Conservation (phyloP, 2,888 invertebrate genomes). For the Strigamia transsilvanica region DNA sequence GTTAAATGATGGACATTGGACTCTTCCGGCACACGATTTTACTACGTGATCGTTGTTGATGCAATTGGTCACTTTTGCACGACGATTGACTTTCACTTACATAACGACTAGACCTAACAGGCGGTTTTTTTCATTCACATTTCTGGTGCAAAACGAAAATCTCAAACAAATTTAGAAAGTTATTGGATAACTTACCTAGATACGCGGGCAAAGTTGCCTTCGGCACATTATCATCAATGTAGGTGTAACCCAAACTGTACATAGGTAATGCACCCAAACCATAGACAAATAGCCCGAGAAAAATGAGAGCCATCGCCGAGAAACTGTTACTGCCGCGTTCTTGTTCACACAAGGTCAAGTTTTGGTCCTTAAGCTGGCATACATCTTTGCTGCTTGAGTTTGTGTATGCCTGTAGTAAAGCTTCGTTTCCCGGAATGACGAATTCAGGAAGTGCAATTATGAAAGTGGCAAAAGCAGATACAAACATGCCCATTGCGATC, state of each 20-base stretch:
- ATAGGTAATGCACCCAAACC: slow-evolving; percentile 75
- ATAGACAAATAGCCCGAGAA: slow-evolving; percentile 74
- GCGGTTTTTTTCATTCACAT: too few relatives aligned
- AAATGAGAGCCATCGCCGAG: slow-evolving; percentile 71
- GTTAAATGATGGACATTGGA: too few relatives aligned
- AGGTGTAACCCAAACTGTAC: slow-evolving; percentile 74
- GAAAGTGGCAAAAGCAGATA: slow-evolving; percentile 73
- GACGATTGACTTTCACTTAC: too few relatives aligned
- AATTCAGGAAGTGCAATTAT: slow-evolving; percentile 75
- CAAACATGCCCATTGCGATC: slow-evolving; percentile 75
- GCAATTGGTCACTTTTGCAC: too few relatives aligned
- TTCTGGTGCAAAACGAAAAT: too few relatives aligned
- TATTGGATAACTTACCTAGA: slow-evolving; percentile 68
- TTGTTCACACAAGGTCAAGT: not conserved
- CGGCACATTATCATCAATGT: slow-evolving; percentile 75
- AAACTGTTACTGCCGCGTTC: slow-evolving; percentile 59
- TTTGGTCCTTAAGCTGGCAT: not conserved
- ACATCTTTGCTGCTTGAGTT: slow-evolving; percentile 28
- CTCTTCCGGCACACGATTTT: too few relatives aligned
- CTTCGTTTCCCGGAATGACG: slow-evolving; percentile 73
- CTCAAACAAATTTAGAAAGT: too few relatives aligned
- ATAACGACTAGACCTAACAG: too few relatives aligned
- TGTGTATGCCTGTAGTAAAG: slow-evolving; percentile 7
- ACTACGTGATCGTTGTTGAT: too few relatives aligned
- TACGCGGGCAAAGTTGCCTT: slow-evolving; percentile 73